Evolutionary conservation across 2,888 invertebrate genomes (phyloP).

Genomic region (Pheosia tremula): DNA sequence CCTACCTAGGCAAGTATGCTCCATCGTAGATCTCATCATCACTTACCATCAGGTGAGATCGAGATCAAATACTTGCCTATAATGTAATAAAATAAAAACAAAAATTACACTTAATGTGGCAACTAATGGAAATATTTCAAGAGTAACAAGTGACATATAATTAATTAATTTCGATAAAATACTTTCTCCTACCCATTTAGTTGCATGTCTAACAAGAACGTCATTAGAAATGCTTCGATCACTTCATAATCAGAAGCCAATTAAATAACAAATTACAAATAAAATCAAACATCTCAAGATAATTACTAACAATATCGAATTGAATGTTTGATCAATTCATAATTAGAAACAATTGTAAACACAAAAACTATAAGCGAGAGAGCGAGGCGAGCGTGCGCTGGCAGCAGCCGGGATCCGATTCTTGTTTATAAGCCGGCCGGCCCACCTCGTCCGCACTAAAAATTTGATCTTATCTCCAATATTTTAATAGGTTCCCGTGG

Average conservation of each 20-base stretch:
- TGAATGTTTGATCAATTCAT: slow-evolving; percentile 77
- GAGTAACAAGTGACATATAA: neutral
- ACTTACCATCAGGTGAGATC: no score
- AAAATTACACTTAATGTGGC: neutral
- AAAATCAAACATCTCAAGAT: slow-evolving; percentile 67
- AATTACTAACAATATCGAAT: slow-evolving; percentile 78
- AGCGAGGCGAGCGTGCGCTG: slow-evolving; percentile 55
- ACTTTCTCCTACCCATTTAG: slow-evolving; percentile 17
- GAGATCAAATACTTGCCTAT: no score
- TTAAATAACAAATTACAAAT: slow-evolving; percentile 78
- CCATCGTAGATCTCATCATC: no score
- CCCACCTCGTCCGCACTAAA: slow-evolving; percentile 79
- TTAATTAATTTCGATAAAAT: slow-evolving; percentile 1
- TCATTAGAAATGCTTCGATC: slow-evolving; percentile 48
- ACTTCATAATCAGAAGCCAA: slow-evolving; percentile 73
- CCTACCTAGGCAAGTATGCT: no score
- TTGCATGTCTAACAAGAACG: slow-evolving; percentile 40
- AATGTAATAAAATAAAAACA: no score
- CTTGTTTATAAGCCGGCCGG: slow-evolving; percentile 73
- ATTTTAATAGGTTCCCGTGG: slow-evolving; percentile 83
- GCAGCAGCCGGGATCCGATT: slow-evolving; percentile 70
- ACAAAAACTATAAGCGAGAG: slow-evolving; percentile 71
- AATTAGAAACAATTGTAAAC: slow-evolving; percentile 82
- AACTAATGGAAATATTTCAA: slow-evolving; percentile 4
- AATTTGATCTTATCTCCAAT: slow-evolving; percentile 80